These are phyloP conservation scores for Bombus pyrosoma DNA, from an alignment of 1,140 invertebrate genomes.

Conservation along the genomic window DNA sequence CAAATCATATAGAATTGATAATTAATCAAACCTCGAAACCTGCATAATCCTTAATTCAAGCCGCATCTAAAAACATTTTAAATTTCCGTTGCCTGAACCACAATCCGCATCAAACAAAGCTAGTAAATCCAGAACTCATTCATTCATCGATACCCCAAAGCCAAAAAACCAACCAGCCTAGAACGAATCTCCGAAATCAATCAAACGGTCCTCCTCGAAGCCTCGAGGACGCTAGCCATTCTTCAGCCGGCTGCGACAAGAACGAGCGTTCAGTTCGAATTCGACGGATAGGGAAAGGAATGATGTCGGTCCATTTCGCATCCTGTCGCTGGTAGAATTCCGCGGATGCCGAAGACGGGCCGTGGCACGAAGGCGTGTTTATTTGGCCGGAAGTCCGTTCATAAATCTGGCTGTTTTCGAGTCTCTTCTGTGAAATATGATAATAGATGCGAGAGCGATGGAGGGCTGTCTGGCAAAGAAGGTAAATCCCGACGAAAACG, in stretches of 20 bases:
- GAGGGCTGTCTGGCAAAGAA: conserved; percentile 54
- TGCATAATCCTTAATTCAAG: too few relatives aligned
- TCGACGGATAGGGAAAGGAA: conserved; percentile 37
- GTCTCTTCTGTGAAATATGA: conserved; percentile 74
- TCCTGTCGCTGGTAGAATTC: conserved; percentile 69
- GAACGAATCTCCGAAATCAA: background rate
- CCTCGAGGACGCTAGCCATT: background rate
- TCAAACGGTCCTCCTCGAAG: background rate
- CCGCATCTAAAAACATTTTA: too few relatives aligned
- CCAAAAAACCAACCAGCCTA: background rate
- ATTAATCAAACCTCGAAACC: too few relatives aligned
- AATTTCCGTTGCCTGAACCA: too few relatives aligned
- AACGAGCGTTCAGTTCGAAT: conserved; percentile 36
- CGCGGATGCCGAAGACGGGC: conserved; percentile 61
- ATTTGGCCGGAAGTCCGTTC: conserved; percentile 77
- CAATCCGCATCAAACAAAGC: too few relatives aligned
- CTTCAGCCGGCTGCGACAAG: conserved; percentile 40
- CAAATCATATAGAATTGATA: too few relatives aligned
- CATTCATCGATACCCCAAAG: too few relatives aligned
- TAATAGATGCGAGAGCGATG: conserved; percentile 74
- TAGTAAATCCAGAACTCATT: too few relatives aligned
- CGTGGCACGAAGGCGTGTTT: conserved; percentile 63
- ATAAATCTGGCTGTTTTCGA: conserved; percentile 78
- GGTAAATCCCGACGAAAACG: conserved; percentile 67
- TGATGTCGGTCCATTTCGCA: conserved; percentile 69